These are phyloP conservation scores for Charanyca ferruginea DNA, from an alignment of 2,888 invertebrate genomes.

Conservation along the genomic window DNA sequence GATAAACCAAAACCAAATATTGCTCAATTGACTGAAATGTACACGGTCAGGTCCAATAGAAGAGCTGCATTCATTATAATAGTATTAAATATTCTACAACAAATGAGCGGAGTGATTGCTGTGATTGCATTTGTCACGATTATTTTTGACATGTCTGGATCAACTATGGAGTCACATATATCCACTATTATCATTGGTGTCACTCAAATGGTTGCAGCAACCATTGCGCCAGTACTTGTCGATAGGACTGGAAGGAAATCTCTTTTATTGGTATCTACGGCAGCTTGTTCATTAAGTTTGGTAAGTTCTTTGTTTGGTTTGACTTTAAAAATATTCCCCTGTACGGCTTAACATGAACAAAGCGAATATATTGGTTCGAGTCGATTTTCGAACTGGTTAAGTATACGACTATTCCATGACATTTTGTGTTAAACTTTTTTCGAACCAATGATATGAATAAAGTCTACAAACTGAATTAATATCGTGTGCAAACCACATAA, in stretches of 20 bases:
- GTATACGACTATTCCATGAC: no score
- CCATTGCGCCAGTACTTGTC: constrained; percentile 72
- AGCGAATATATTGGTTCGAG: no score
- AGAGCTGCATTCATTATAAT: constrained; percentile 72
- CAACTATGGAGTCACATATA: constrained; percentile 69
- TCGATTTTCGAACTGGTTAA: no score
- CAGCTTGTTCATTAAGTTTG: constrained; percentile 71
- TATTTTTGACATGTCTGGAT: constrained; percentile 75
- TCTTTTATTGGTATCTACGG: constrained; percentile 73
- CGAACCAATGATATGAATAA: no score
- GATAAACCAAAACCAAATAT: constrained; percentile 49
- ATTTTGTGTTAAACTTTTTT: no score
- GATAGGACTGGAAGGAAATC: constrained; percentile 74
- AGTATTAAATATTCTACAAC: constrained; percentile 68
- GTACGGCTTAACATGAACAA: no score
- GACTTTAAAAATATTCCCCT: no score
- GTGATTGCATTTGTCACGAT: constrained; percentile 71
- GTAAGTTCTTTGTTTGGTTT: constrained; percentile 65
- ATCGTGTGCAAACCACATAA: no score
- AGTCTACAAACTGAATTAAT: no score
- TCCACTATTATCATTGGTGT: constrained; percentile 76
- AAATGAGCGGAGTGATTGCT: constrained; percentile 72
- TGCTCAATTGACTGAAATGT: constrained; percentile 68
- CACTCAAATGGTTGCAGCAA: constrained; percentile 70
- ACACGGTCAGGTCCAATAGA: constrained; percentile 71